Percentiles rank a stretch among this genome's conserved stretches.
These are phyloP conservation scores for Oncorhynchus keta DNA, from an alignment of 2,113 vertebrate species.

Conservation along the genomic window DNA sequence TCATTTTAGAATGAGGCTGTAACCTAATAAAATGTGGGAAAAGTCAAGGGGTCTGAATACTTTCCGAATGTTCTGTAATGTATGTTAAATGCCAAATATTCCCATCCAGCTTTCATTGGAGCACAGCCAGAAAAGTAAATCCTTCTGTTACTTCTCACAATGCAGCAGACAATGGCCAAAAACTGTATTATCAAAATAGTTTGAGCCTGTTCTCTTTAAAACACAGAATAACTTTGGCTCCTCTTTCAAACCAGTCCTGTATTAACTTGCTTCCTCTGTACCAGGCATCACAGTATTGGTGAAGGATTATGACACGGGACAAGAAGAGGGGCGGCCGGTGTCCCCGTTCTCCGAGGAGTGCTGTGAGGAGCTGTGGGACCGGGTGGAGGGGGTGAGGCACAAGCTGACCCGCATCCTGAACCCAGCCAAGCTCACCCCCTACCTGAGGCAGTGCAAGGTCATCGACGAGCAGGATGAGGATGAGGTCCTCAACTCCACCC, in stretches of 20 bases:
- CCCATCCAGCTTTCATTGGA: neutral
- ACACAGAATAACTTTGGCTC: too few relatives aligned
- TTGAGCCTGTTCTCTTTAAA: too few relatives aligned
- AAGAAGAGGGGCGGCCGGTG: constrained; percentile 36
- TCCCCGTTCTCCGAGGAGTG: constrained; percentile 61
- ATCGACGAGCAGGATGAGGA: constrained; percentile 96
- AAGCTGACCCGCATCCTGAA: constrained; percentile 89
- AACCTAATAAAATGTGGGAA: too few relatives aligned
- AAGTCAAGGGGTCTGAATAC: too few relatives aligned
- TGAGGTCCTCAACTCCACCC: constrained; percentile 89
- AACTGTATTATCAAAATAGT: neutral
- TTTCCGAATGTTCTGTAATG: too few relatives aligned
- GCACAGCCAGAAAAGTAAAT: constrained; percentile 11
- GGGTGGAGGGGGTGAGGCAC: constrained; percentile 87
- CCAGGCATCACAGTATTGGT: constrained; percentile 58
- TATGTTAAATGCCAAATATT: neutral
- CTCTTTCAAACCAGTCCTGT: too few relatives aligned
- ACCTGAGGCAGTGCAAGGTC: constrained; percentile 92
- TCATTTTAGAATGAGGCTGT: too few relatives aligned
- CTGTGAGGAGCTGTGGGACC: constrained; percentile 86
- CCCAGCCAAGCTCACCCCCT: constrained; percentile 90
- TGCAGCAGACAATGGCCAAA: neutral
- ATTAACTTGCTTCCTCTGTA: neutral
- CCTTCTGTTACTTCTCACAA: neutral
- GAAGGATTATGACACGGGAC: constrained; percentile 29